phyloP scores from a whole-genome alignment of 2,888 invertebrate genomes.

The Cabera pusaria region DNA sequence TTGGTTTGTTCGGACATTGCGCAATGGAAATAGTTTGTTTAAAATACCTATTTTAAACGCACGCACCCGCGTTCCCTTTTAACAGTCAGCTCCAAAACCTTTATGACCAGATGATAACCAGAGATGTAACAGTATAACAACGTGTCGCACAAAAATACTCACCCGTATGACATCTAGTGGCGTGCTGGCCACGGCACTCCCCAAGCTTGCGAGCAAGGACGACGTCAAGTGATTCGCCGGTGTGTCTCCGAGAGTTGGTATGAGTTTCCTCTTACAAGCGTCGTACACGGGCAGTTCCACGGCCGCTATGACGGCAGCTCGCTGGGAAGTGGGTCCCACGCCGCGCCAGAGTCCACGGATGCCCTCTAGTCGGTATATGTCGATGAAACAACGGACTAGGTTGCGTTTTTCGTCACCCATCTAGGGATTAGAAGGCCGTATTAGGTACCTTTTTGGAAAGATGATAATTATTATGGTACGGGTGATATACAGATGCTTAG shows the following conservation, averaged over 20 bases:
- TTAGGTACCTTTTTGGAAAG: no score
- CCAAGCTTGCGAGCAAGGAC: conserved; percentile 95
- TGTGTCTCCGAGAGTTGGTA: conserved; percentile 88
- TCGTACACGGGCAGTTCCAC: conserved; percentile 98
- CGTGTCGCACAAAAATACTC: conserved; percentile 43
- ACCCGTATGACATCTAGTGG: conserved; percentile 97
- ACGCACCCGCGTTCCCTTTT: no score
- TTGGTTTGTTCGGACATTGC: no score
- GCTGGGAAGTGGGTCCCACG: conserved; percentile 95
- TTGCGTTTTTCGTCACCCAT: conserved; percentile 83
- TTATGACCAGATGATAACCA: no score
- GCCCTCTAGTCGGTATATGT: conserved; percentile 93
- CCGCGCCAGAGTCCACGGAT: conserved; percentile 95
- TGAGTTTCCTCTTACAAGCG: conserved; percentile 90
- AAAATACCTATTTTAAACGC: no score
- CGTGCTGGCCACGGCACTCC: conserved; percentile 96
- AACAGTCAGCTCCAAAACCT: no score
- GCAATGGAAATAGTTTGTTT: no score
- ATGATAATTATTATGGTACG: no score
- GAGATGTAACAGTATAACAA: no score
- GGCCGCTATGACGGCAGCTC: conserved; percentile 96
- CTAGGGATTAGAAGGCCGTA: no score
- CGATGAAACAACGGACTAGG: conserved; percentile 90
- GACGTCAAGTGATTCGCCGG: conserved; percentile 94
- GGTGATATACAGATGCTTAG: no score